These are phyloP conservation scores for Istiophorus platypterus DNA, from an alignment of 2,113 vertebrate species.

Conservation along the genomic window DNA sequence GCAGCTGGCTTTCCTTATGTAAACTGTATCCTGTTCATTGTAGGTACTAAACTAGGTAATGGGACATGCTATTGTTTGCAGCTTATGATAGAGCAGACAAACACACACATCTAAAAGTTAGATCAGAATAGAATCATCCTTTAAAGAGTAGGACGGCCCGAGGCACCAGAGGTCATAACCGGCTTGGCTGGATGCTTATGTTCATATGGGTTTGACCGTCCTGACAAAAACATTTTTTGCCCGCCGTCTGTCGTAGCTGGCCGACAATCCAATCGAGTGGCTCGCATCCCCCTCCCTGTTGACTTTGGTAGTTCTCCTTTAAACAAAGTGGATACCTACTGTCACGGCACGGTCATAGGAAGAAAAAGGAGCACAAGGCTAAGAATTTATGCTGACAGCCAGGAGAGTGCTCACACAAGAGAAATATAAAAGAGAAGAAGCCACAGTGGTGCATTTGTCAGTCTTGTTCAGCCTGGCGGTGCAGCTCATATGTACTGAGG, in stretches of 20 bases:
- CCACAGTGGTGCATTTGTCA: conserved; percentile 63
- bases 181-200: conserved; percentile 17
- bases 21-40: no score
- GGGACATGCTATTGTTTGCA: not conserved
- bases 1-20: no score
- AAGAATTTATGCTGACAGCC: conserved; percentile 61
- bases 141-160: conserved; percentile 17
- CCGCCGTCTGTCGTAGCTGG: conserved; percentile 34
- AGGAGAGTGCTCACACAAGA: conserved; percentile 37
- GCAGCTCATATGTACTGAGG: conserved; percentile 29
- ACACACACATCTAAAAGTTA: no score
- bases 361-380: conserved; percentile 38
- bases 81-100: not conserved
- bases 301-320: conserved; percentile 65
- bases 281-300: conserved; percentile 53
- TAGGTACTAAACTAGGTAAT: no score
- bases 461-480: conserved; percentile 54
- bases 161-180: conserved; percentile 34
- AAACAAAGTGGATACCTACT: conserved; percentile 58
- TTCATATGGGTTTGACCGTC: conserved; percentile 34
- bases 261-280: not conserved
- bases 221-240: conserved; percentile 46
- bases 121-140: conserved; percentile 1
- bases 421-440: conserved; percentile 26
- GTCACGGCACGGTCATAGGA: conserved; percentile 41